Base-by-base conservation (phyloP, 2,797 vertebrate species). In the Schizopygopsis malacanthus region DNA sequence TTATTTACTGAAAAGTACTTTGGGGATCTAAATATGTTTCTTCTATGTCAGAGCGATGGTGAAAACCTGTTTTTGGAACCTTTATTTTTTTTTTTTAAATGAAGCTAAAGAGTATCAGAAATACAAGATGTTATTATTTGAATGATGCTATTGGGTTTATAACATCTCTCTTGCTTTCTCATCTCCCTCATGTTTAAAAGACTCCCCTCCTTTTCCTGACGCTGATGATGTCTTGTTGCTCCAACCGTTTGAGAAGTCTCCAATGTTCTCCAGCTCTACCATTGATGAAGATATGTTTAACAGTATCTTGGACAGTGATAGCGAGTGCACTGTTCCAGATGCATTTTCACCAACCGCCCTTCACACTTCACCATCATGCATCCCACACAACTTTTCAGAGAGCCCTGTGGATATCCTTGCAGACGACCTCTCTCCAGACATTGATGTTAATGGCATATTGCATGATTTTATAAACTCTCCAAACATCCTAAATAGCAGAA, bases 181-280 rank as follows among this genome's bases (percentile, higher is more conserved):
- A n/a, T 79, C 18, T 87, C 9, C 10, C 8, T 87, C n/a, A 59
- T 45, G 28, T 83, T 76, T 80, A 56, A 1, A 88, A 90, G 89
- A 83, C 28, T 59, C 71, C 54, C 37, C 41, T 52, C 2, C 69
- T 54, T 12, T 22, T 81, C 22, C 47, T 83, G 85, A 86, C 7
- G 2, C 22, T 43, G 33, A 81, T 13, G 85, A 83, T 28, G 10
- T 63, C 15, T 0, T 83, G 22, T 47, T 89, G 54, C 39, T 88
- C 52, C 63, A 15, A 75, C 25, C 12, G 2, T 9, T 12, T 0
- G 79, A 88, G 16, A 85, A 81, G 4, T 89, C 88, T n/a, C 89
- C 89, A 10, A 90, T 90, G 89, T 10, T 87, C 39, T 83, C 59
- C 52, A 16, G 11, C 85, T 81, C 43, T 15, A 7, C 61, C 71